Percentiles rank a stretch among this genome's conserved stretches.
These are phyloP conservation scores for Chromoteleia sp. DNA, from an alignment of 2,888 invertebrate species.

Conservation along the genomic window DNA sequence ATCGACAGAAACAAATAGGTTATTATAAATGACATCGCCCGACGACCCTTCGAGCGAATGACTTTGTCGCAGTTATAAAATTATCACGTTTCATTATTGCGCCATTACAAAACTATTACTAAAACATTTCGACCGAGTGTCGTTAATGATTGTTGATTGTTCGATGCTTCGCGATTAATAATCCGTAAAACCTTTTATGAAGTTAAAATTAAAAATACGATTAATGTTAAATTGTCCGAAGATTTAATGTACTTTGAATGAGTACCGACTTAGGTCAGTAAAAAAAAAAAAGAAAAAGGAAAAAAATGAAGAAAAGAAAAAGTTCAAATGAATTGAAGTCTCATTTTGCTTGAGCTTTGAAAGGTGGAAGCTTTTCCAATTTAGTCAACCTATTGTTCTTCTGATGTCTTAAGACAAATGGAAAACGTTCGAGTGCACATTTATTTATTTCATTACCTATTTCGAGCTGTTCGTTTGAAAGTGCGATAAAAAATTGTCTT, in stretches of 20 bases:
- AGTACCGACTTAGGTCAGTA: constrained; percentile 8
- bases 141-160: constrained; percentile 6
- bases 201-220: constrained; percentile 11
- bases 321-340: constrained; percentile 29
- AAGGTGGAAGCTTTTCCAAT: constrained; percentile 14
- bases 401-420: constrained; percentile 5
- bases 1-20: constrained; percentile 61
- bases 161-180: neutral
- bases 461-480: neutral
- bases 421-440: neutral
- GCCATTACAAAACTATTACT: constrained; percentile 7
- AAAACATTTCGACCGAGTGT: constrained; percentile 5
- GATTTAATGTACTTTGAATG: constrained; percentile 20
- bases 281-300: no score
- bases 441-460: neutral
- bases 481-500: neutral
- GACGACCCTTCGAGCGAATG: constrained; percentile 28
- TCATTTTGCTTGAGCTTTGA: constrained; percentile 19
- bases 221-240: neutral
- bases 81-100: constrained; percentile 34
- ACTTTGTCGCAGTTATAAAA: constrained; percentile 26
- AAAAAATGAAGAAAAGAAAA: no score
- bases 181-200: neutral
- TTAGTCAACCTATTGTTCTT: constrained; percentile 29
- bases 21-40: constrained; percentile 56